Evolutionary conservation across 2,797 vertebrate species (phyloP), one percentile per base, ranked within the genome.

Genomic region (Cirrhinus mrigala): DNA sequence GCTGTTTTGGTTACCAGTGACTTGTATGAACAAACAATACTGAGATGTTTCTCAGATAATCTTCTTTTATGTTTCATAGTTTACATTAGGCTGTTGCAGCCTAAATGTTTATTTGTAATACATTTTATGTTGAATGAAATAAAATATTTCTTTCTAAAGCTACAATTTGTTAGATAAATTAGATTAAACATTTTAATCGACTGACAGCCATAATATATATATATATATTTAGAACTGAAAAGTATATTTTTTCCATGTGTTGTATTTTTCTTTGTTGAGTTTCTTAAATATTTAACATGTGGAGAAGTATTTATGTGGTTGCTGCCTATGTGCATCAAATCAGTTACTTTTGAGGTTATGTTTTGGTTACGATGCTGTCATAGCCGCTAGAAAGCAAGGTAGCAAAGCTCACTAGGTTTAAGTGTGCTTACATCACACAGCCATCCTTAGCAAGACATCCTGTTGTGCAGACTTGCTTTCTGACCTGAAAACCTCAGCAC

Each of bases 401-500:
- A 77, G 10, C 18, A 56, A 44, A 33, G 18, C 46, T 69, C 20
- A 66, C 24, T 50, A 33, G 40, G 2, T 33, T 79, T 50, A 69
- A 37, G 27, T 11, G 12, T 56, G n/a, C 40, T 74, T 11, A 37
- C 20, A 44, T 76, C 73, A 24, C 9, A 40, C 70, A 74, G 12
- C 27, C 37, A 18, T 56, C 27, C 37, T 60, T 60, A 58, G 52
- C 37, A 29, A 76, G 62, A 84, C 46, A 73, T 83, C 74, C 81
- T 79, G 74, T 87, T 83, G 56, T 79, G 66, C 44, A 79, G 44
- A 69, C 54, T 33, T 79, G 18, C 60, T 6, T 3, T 40, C 14
- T 68, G 73, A 78, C 54, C 29, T 46, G 56, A 60, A 82, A 71
- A 70, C 79, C 78, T 86, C 50, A 58, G n/a, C 52, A 78, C 24